Percentiles rank a stretch among this genome's conserved stretches.
phyloP scores from a whole-genome alignment of 2,113 vertebrate genomes.

The Cricetomys ansorgei region DNA sequence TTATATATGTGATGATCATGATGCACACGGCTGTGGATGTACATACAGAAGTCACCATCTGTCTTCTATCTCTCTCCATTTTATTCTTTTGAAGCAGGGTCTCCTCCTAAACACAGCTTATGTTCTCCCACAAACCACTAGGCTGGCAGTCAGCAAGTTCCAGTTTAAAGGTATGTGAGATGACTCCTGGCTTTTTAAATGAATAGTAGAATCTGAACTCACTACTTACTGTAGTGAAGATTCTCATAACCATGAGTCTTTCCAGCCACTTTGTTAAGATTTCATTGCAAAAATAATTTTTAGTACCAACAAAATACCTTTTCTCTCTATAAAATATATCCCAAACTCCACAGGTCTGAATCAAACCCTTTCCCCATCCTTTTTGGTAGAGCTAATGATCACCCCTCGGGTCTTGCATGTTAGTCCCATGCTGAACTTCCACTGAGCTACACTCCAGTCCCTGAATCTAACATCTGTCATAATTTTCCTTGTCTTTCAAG shows the following conservation, averaged over 20 bases:
- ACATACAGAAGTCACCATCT: not conserved
- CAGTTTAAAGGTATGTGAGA: no score
- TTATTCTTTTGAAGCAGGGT: no score
- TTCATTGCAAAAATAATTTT: constrained; percentile 27
- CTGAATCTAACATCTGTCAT: not conserved
- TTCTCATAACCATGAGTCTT: not conserved
- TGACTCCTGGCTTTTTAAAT: not conserved
- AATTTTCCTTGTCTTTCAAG: not conserved
- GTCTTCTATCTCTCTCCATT: not conserved
- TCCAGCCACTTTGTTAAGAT: not conserved
- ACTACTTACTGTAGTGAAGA: not conserved
- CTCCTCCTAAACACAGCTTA: not conserved
- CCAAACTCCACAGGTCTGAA: not conserved
- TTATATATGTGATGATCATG: not conserved
- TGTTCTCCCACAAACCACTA: not conserved
- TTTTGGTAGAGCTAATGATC: not conserved
- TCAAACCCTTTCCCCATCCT: not conserved
- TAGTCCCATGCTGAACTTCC: not conserved
- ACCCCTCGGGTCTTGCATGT: not conserved
- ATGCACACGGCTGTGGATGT: no score
- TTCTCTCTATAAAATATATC: constrained; percentile 6
- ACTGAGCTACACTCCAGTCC: not conserved
- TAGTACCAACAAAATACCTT: not conserved
- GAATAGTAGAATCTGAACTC: no score
- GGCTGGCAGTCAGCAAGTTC: not conserved